phyloP scores from a whole-genome alignment of 2,113 vertebrate genomes.

The Mesitornis unicolor region DNA sequence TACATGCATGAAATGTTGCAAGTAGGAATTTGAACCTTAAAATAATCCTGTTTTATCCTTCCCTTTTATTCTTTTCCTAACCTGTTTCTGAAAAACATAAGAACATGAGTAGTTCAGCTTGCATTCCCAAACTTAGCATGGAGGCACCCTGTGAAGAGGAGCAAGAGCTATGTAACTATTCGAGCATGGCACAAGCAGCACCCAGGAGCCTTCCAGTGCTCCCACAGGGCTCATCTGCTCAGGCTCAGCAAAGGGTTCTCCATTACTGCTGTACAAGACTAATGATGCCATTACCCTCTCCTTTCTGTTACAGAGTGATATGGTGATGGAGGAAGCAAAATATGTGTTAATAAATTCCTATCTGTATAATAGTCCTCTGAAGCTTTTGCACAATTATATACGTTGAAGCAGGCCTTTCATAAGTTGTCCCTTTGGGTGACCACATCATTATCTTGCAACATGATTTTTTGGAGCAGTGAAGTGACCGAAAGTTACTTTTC shows the following conservation, averaged over 20 bases:
- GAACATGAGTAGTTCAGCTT: neutral
- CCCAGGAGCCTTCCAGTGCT: neutral
- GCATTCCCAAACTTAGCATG: neutral
- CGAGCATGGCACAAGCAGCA: neutral
- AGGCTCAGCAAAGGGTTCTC: neutral
- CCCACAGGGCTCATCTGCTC: neutral
- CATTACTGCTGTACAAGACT: neutral
- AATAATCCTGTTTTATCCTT: neutral
- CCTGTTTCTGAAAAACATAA: neutral
- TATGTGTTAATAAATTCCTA: neutral
- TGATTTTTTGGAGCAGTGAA: neutral
- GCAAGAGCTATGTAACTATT: neutral
- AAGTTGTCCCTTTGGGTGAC: neutral
- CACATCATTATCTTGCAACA: neutral
- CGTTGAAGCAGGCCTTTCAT: neutral
- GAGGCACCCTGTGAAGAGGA: neutral
- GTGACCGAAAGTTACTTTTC: neutral
- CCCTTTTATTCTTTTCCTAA: neutral
- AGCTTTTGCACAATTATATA: neutral
- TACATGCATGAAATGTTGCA: neutral
- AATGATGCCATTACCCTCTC: neutral
- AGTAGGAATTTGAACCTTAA: neutral
- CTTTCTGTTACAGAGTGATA: too few relatives aligned
- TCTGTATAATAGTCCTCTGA: neutral
- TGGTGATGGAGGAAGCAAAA: neutral